phyloP scores from a whole-genome alignment of 2,888 invertebrate genomes.

The Dione vanillae region DNA sequence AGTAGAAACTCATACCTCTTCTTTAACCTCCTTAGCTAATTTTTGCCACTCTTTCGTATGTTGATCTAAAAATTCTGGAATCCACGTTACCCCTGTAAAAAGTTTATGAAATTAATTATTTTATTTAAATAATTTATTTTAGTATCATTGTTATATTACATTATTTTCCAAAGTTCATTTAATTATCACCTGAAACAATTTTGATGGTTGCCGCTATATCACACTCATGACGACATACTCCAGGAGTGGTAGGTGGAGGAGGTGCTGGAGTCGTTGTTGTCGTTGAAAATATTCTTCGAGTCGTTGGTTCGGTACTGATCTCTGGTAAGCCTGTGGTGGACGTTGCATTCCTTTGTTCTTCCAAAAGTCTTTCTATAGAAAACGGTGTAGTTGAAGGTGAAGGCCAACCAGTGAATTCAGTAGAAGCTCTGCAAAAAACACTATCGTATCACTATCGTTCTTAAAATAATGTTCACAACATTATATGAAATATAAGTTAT shows the following conservation, averaged over 20 bases:
- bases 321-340: conserved; percentile 78
- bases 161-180: background rate
- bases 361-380: conserved; percentile 91
- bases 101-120: background rate
- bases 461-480: background rate
- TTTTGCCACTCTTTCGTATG: conserved; percentile 94
- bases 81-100: conserved; percentile 88
- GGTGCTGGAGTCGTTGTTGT: conserved; percentile 88
- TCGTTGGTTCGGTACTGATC: conserved; percentile 77
- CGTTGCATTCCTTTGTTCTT: conserved; percentile 86
- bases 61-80: conserved; percentile 92
- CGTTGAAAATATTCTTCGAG: conserved; percentile 80
- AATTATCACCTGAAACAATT: conserved; percentile 87
- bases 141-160: background rate
- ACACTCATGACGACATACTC: conserved; percentile 90
- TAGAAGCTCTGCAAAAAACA: conserved; percentile 86
- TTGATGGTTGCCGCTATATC: conserved; percentile 94
- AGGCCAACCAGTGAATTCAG: conserved; percentile 96
- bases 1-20: conserved; percentile 84
- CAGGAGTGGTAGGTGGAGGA: conserved; percentile 91
- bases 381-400: conserved; percentile 94
- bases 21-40: conserved; percentile 91
- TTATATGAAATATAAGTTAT: no score
- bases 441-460: background rate
- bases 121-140: background rate